Evolutionary conservation across 1,140 invertebrate genomes (phyloP), one percentile per base, ranked within the genome.

Genomic region (Psilanteris sp.): DNA sequence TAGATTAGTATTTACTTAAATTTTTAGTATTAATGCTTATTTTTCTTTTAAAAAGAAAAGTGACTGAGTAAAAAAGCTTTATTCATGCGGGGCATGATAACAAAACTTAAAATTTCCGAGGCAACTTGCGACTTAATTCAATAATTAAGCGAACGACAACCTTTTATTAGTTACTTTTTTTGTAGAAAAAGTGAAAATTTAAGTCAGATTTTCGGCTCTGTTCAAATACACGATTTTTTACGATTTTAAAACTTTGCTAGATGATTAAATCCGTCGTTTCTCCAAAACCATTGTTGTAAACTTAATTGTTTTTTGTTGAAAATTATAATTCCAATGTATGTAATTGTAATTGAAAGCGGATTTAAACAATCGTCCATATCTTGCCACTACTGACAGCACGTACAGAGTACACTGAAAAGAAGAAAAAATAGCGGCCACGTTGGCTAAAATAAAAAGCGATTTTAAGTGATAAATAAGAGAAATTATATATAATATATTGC

Each of bases 401-500:
- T 68, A 64, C 55, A 54, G 34, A 48, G 46, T 64, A 77, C 59
- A 68, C 68, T 73, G 67, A 72, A 70, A 22, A 13, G 7, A 48
- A 41, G 10, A 31, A 6, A 29, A 50, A 43, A 50, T 34, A 48
- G 62, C 29, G 57, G 70, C 59, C 57, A 70, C 43, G 64, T 66
- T 66, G 70, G 52, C 55, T 73, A 54, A 31, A 70, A 26, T 64
- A 78, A 59, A 77, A 48, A 68, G 59, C 41, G 67, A 52, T 77
- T 72, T 52, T 59, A 66, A 55, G 68, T 70, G 70, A 78, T 73
- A 73, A 66, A 70, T 66, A 31, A 72, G 54, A 72, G 48, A 77
- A 76, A 64, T 64, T 73, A 73, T 66, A 78, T 52, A 66, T 78
- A 67, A 73, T 73, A 73, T 78, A 73, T 66, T 27, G 55, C 31